Percentiles rank a stretch among this genome's conserved stretches.
Conservation (phyloP, 2,113 vertebrate genomes). For the Casuarius casuarius region DNA sequence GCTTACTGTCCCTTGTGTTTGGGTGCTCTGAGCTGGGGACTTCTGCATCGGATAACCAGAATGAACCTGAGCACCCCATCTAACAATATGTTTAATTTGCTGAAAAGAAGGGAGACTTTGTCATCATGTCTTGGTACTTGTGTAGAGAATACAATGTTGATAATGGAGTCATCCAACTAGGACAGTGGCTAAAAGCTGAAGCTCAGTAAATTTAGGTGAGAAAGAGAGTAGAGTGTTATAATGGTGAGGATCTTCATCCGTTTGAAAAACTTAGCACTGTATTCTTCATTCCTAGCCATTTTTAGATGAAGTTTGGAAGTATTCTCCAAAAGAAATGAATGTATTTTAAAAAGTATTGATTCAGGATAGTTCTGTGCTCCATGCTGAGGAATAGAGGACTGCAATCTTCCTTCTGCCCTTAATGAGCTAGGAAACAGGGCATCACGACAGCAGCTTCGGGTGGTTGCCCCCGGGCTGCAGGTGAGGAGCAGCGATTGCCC, state of each 20-base stretch:
- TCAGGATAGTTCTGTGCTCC: neutral
- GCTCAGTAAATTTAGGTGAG: neutral
- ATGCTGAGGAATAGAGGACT: neutral
- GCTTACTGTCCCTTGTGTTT: neutral
- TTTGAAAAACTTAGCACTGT: neutral
- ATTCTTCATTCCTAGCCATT: neutral
- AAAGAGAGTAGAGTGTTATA: neutral
- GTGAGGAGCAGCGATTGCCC: neutral
- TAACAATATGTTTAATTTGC: neutral
- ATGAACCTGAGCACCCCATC: neutral
- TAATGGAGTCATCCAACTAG: neutral
- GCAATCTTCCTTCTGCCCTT: neutral
- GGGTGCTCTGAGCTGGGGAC: neutral
- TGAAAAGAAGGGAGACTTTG: neutral
- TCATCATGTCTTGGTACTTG: neutral
- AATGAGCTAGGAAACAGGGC: neutral
- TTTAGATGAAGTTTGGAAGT: neutral
- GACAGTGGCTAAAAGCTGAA: neutral
- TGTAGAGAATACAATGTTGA: neutral
- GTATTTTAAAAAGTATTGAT: neutral
- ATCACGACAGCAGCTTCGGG: neutral
- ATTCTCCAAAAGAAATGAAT: neutral
- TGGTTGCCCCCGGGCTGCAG: conserved; percentile 4
- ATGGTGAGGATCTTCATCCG: neutral
- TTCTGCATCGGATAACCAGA: neutral